Evolutionary conservation across 2,888 invertebrate genomes (phyloP), one percentile per base, ranked within the genome.

Genomic region (Caenorhabditis wallacei): DNA sequence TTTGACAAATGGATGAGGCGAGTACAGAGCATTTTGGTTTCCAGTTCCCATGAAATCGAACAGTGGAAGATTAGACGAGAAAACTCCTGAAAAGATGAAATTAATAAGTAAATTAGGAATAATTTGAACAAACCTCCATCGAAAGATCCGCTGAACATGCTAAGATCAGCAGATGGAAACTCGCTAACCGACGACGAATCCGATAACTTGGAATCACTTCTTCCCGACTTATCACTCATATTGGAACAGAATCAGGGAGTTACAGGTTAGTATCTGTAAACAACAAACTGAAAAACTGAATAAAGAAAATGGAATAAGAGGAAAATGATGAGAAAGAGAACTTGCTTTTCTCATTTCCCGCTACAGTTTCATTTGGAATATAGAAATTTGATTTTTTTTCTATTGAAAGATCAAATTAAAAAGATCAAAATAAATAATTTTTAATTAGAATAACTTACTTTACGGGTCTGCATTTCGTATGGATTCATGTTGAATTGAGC

Each of bases 241-340:
- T 63, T 74, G 74, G 40, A 46, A 74, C 72, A 74, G 74, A 72
- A 46, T 66, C 54, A 26, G 64, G 64, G 56, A 57, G 63, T 74
- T 30, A 74, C 74, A 74, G 74, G 74, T 74, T 74, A 74, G 74
- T 74, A 74, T 64, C 74, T 74, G 74, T 46, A 74, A 48, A 24
- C 46, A 43, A 46, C 10, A 53, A 72, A 61, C 51, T n/a, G 40
- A 16, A 30, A 30, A 30, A 30, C 8, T 10, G 40, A 40, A 40
- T 40, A 40, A 40, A 13, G 10, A 51, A 46, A 57, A 51, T 26
- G 43, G 43, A 43, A 40, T 24, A 18, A 8, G 35, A 22, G 18
- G 40, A 40, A 54, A 26, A 54, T 26, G 13, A 40, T 40, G 40
- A 37, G 59, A 16, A 22, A 40, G 30, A 2, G 1, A 1, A 18